phyloP scores from a whole-genome alignment of 2,888 invertebrate genomes.

The Eurois occulta region DNA sequence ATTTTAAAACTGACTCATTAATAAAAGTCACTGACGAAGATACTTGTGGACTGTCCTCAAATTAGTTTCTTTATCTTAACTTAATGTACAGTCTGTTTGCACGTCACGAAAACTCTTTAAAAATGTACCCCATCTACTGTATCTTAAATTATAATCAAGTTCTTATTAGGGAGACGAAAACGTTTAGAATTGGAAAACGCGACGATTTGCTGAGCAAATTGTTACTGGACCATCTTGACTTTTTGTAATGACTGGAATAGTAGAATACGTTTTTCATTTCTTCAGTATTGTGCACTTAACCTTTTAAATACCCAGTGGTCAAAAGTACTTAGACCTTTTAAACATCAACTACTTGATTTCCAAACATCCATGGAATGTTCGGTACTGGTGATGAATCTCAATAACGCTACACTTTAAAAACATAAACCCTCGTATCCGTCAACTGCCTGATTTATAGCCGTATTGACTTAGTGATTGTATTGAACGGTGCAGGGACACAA shows the following conservation, averaged over 20 bases:
- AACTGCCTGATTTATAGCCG: slow-evolving; percentile 42
- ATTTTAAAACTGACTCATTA: slow-evolving; percentile 79
- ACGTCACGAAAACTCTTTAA: slow-evolving; percentile 58
- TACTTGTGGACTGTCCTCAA: slow-evolving; percentile 56
- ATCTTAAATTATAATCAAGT: slow-evolving; percentile 66
- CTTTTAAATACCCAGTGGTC: not conserved
- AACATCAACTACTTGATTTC: not conserved
- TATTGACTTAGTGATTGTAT: slow-evolving; percentile 62
- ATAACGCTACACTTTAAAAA: slow-evolving; percentile 30
- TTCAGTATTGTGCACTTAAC: not conserved
- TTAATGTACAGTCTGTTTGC: slow-evolving; percentile 58
- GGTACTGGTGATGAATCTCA: not conserved
- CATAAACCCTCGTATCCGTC: slow-evolving; percentile 12
- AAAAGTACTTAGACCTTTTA: not conserved
- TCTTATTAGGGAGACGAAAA: slow-evolving; percentile 35
- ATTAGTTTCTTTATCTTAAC: slow-evolving; percentile 64
- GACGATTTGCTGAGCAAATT: slow-evolving; percentile 33
- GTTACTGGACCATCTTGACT: slow-evolving; percentile 1
- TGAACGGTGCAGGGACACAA: slow-evolving; percentile 54
- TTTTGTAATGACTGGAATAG: slow-evolving; percentile 1
- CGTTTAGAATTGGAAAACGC: slow-evolving; percentile 37
- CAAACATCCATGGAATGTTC: not conserved
- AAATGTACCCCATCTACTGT: slow-evolving; percentile 38
- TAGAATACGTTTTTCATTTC: not conserved
- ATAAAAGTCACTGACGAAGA: slow-evolving; percentile 73